Evolutionary conservation across 2,797 vertebrate species (phyloP).

Genomic region (Peromyscus attwateri): DNA sequence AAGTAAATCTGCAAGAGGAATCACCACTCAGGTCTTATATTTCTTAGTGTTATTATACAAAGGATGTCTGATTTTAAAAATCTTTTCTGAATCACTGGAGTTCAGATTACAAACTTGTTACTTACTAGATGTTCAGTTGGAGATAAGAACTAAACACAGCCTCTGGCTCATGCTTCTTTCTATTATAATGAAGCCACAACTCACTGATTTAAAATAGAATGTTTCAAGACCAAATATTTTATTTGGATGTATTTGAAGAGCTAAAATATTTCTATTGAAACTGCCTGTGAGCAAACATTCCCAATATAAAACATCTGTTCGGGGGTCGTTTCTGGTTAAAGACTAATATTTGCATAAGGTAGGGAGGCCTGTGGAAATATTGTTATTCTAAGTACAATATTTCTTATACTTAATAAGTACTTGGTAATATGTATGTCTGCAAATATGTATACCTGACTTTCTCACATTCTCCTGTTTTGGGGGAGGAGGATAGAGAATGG

Average conservation of each 20-base stretch:
- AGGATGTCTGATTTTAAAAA: background rate
- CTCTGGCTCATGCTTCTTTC: conserved; percentile 27
- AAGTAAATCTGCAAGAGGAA: background rate
- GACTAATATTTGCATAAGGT: conserved; percentile 62
- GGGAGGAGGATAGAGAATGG: too few species aligned
- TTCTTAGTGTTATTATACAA: conserved; percentile 45
- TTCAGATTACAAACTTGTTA: conserved; percentile 26
- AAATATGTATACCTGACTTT: background rate
- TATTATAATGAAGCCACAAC: conserved; percentile 38
- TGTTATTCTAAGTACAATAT: background rate
- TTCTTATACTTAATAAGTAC: background rate
- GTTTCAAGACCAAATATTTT: conserved; percentile 70
- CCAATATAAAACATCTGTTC: conserved; percentile 75
- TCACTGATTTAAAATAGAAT: conserved; percentile 67
- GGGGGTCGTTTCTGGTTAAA: conserved; percentile 54
- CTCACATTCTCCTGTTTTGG: background rate
- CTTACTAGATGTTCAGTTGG: background rate
- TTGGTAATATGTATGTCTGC: background rate
- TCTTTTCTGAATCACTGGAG: background rate
- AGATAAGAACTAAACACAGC: conserved; percentile 13
- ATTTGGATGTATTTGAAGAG: conserved; percentile 72
- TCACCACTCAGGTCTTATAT: background rate
- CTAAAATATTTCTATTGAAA: conserved; percentile 74
- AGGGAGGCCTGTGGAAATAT: background rate
- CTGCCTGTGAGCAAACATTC: conserved; percentile 70